These are phyloP conservation scores for Phaedon cochleariae DNA, from an alignment of 2,888 invertebrate species.

Conservation along the genomic window DNA sequence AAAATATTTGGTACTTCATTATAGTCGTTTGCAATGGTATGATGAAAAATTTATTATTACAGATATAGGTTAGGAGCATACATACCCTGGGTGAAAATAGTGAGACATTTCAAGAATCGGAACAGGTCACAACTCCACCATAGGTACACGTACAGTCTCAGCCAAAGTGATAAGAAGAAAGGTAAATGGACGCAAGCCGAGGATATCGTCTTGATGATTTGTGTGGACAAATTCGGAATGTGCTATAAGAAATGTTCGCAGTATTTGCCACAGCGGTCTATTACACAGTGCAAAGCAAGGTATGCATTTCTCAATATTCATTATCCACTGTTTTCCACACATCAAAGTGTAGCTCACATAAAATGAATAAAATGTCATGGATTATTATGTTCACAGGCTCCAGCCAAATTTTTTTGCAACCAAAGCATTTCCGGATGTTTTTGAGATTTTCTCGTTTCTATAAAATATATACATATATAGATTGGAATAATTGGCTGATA, in stretches of 20 bases:
- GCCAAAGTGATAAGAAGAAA: slow-evolving; percentile 61
- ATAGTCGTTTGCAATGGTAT: no score
- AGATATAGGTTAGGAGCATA: slow-evolving; percentile 69
- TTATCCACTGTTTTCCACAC: neutral
- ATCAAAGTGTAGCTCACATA: no score
- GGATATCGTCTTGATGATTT: slow-evolving; percentile 71
- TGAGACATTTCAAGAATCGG: slow-evolving; percentile 69
- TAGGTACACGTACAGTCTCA: slow-evolving; percentile 62
- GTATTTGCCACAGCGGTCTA: slow-evolving; percentile 70
- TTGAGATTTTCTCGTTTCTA: no score
- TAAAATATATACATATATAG: no score
- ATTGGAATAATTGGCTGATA: no score
- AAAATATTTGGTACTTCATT: no score
- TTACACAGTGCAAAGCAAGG: slow-evolving; percentile 67
- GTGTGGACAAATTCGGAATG: slow-evolving; percentile 69
- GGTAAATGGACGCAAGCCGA: slow-evolving; percentile 74
- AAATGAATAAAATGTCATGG: no score
- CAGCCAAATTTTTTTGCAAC: no score
- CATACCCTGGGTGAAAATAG: slow-evolving; percentile 79
- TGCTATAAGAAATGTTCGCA: slow-evolving; percentile 67
- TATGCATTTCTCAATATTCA: slow-evolving; percentile 38
- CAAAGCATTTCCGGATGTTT: no score
- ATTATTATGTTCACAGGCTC: no score
- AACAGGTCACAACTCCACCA: slow-evolving; percentile 74
- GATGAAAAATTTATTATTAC: neutral